Evolutionary conservation across 2,888 invertebrate genomes (phyloP).

Genomic region (Volucella inflata): DNA sequence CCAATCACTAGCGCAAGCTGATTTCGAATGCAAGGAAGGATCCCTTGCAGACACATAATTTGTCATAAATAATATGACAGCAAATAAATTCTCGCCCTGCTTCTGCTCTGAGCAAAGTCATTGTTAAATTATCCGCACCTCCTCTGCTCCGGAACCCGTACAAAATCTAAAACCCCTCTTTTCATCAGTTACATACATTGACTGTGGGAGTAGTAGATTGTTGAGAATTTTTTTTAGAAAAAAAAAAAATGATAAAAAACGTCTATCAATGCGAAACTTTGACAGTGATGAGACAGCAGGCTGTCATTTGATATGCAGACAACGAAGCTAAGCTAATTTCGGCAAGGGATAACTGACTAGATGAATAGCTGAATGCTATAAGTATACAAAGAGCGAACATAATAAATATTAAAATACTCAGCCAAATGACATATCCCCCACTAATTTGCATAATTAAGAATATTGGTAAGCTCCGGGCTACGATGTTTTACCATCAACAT

Average conservation of each 20-base stretch:
- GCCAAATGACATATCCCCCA: conserved; percentile 62
- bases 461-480: conserved; percentile 29
- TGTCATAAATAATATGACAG: conserved; percentile 72
- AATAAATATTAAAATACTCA: conserved; percentile 70
- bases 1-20: conserved; percentile 6
- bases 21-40: conserved; percentile 66
- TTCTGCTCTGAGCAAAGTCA: conserved; percentile 49
- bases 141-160: conserved; percentile 27
- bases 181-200: background rate
- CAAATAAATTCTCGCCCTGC: conserved; percentile 63
- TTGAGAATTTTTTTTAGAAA: conserved; percentile 24
- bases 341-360: conserved; percentile 36
- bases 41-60: conserved; percentile 67
- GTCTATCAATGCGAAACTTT: conserved; percentile 33
- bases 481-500: too few relatives aligned
- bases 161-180: background rate
- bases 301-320: conserved; percentile 66
- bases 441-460: conserved; percentile 72
- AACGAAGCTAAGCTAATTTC: conserved; percentile 61
- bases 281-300: conserved; percentile 51
- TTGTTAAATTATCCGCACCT: conserved; percentile 66
- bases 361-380: background rate
- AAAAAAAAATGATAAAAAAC: conserved; percentile 6
- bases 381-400: conserved; percentile 27
- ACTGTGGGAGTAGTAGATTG: conserved; percentile 20